Evolutionary conservation across 2,113 vertebrate genomes (phyloP).

Genomic region (Arenaria interpres): DNA sequence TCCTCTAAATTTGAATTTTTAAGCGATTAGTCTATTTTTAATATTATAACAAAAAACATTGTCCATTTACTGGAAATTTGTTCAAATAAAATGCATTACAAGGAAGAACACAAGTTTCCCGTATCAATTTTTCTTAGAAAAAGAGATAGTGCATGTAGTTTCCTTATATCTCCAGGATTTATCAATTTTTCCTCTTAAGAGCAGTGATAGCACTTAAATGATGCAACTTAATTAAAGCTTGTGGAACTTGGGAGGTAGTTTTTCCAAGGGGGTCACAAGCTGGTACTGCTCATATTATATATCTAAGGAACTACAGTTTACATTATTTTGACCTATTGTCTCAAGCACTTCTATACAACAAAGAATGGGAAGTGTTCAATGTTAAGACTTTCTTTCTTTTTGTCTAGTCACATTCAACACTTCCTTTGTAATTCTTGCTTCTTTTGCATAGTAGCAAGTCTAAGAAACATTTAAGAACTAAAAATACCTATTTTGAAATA

Average conservation of each 20-base stretch:
- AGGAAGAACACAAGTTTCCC: neutral
- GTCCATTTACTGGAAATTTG: neutral
- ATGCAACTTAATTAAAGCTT: neutral
- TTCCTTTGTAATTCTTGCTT: neutral
- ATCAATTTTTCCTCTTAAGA: neutral
- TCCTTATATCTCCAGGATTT: neutral
- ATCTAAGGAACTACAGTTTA: neutral
- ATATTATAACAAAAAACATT: neutral
- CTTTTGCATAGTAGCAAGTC: neutral
- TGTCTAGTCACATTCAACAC: neutral
- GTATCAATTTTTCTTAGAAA: neutral
- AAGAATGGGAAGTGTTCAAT: neutral
- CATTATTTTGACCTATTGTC: neutral
- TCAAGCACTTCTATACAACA: neutral
- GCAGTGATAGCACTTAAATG: neutral
- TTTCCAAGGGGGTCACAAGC: neutral
- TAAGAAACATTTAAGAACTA: neutral
- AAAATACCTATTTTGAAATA: neutral
- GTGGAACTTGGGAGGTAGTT: rapidly evolving
- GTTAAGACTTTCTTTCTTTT: neutral
- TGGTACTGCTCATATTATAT: neutral
- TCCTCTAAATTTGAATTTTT: neutral
- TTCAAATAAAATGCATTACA: neutral
- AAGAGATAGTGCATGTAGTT: neutral
- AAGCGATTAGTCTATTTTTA: neutral